Conservation (phyloP, 2,113 vertebrate genomes). For the Naja naja region DNA sequence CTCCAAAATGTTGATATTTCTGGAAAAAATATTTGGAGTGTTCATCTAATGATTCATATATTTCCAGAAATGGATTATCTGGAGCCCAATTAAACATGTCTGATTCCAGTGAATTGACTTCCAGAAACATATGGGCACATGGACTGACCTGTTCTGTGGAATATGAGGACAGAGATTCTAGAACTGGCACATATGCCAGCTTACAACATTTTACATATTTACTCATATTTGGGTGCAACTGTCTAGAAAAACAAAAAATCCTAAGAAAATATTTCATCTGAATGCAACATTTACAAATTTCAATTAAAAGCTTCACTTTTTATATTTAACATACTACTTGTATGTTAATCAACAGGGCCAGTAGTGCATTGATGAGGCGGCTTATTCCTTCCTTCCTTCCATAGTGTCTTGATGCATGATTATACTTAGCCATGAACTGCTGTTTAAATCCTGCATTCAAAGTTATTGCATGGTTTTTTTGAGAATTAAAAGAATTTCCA, state of each 20-base stretch:
- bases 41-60: background rate
- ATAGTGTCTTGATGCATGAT: background rate
- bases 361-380: background rate
- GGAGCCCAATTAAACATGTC: background rate
- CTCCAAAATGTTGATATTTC: background rate
- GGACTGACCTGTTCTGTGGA: background rate
- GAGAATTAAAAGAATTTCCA: background rate
- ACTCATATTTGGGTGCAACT: background rate
- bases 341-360: background rate
- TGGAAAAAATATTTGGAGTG: background rate
- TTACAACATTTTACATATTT: background rate
- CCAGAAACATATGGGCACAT: background rate
- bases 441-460: background rate
- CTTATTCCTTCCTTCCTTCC: background rate
- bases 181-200: background rate
- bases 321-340: background rate
- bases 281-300: background rate
- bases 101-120: background rate
- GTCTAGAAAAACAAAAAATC: background rate
- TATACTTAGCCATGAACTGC: background rate
- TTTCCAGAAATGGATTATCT: background rate
- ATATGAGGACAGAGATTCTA: background rate
- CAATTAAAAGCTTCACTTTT: background rate
- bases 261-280: background rate
- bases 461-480: background rate